phyloP scores from a whole-genome alignment of 2,888 invertebrate genomes.

The Harmothoe impar region DNA sequence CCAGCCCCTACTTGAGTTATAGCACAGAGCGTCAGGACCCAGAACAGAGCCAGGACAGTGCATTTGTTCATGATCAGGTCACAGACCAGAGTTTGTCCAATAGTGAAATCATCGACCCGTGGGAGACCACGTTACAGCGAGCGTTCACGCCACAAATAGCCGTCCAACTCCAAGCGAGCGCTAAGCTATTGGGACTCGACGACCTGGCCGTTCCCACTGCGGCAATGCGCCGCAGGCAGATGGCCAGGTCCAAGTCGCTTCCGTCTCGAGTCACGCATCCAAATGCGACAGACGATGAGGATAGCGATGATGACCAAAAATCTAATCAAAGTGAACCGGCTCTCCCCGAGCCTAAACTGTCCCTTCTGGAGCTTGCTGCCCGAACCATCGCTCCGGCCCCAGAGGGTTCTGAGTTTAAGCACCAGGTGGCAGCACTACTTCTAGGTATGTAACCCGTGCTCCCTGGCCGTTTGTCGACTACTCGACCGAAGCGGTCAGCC shows the following conservation, averaged over 20 bases:
- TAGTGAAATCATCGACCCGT: background rate
- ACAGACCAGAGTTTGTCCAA: background rate
- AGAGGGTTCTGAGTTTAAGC: background rate
- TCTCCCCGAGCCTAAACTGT: background rate
- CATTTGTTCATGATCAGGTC: constrained; percentile 52
- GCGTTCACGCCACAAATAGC: constrained; percentile 26
- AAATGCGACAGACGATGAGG: background rate
- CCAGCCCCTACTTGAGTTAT: constrained; percentile 47
- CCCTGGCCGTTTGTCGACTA: background rate
- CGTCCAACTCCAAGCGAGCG: background rate
- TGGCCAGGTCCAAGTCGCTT: constrained; percentile 28
- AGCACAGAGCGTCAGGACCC: constrained; percentile 18
- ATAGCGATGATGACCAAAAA: background rate
- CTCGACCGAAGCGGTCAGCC: background rate
- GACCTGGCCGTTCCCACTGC: background rate
- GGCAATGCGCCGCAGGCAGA: background rate
- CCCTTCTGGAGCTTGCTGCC: constrained; percentile 26
- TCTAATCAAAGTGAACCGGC: constrained; percentile 41
- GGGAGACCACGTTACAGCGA: background rate
- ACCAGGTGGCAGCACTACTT: constrained; percentile 52
- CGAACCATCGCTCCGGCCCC: background rate
- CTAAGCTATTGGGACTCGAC: background rate
- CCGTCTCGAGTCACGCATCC: background rate
- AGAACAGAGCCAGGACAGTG: background rate
- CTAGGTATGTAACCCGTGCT: constrained; percentile 46